Percentiles rank a stretch among this genome's conserved stretches.
These are phyloP conservation scores for Eidolon dupreanum DNA, from an alignment of 2,797 vertebrate species.

Conservation along the genomic window DNA sequence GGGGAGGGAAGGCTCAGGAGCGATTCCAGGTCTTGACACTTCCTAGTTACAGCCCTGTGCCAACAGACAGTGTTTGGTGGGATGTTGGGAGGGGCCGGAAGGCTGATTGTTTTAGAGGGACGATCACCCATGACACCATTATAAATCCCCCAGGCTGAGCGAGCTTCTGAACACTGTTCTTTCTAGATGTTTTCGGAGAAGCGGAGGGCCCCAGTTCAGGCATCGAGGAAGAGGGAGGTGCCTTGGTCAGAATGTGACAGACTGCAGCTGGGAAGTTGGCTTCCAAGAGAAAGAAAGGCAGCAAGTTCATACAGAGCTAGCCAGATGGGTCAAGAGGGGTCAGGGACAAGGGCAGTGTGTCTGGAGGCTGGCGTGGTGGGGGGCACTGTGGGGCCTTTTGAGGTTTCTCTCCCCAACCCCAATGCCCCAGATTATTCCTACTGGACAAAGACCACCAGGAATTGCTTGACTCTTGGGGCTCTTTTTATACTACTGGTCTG, in stretches of 20 bases:
- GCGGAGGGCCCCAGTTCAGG: slow-evolving; percentile 10
- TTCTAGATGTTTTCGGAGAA: not conserved
- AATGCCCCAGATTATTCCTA: not conserved
- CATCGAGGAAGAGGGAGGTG: slow-evolving; percentile 53
- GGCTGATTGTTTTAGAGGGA: not conserved
- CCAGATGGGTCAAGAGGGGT: not conserved
- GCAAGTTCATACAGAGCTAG: not conserved
- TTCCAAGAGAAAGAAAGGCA: not conserved
- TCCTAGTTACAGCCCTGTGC: not conserved
- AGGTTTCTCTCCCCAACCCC: not conserved
- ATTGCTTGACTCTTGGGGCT: not conserved
- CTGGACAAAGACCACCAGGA: not conserved
- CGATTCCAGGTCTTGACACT: not conserved
- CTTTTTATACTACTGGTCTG: not conserved
- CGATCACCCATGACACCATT: not conserved
- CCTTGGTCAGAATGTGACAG: slow-evolving; percentile 21
- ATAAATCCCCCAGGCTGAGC: not conserved
- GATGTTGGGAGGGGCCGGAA: not conserved
- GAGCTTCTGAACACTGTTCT: not conserved
- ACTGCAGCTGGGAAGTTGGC: slow-evolving; percentile 59
- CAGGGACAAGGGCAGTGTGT: not conserved
- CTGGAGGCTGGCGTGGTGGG: not conserved
- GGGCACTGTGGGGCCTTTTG: not conserved
- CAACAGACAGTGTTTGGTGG: not conserved
- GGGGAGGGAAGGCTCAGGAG: not conserved